Base-by-base conservation (phyloP, 2,888 invertebrate genomes). In the Rhagonycha fulva region DNA sequence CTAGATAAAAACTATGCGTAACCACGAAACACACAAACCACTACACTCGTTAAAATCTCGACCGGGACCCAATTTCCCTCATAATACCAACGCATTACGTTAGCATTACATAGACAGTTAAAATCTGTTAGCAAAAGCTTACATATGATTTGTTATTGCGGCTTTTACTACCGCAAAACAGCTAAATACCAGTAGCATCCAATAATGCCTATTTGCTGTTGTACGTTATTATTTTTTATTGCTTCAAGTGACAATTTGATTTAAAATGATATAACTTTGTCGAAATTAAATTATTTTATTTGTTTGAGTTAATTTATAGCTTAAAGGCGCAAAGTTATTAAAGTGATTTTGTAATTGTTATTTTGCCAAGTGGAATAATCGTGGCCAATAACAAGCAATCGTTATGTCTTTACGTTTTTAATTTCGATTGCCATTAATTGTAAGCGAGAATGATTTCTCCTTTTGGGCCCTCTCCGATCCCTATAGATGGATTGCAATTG, bases 111-210 rank as follows among this genome's bases (percentile, higher is more conserved):
- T 82, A 84, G 86, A 86, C 87, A 87, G 87, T 87, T 87, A 87
- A 87, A 87, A 87, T 87, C 87, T 87, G 87, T 87, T 87, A 87
- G 87, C 86, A 86, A 87, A 87, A 86, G 87, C 87, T 87, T 87
- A 87, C 85, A 85, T 85, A 86, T 87, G 87, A 87, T 87, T 87
- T 87, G 87, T 87, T 86, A 84, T 86, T 87, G 87, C 85, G 87
- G 87, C 85, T 84, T 85, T 85, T 83, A 83, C 82, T 80, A 84
- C 87, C 87, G 83, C 87, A 86, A 84, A 86, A 86, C 84, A 81
- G 78, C 71, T 74, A 68, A 74, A 78, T 73, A 78, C 76, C 78
- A 69, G 73, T 74, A 75, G 69, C 73, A 76, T 74, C 32, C 72
- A 76, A 76, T 74, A 78, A 76, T 73, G 66, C 68, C 32, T 10